A percentile compares a stretch with the other conserved stretches of the same genome.
Evolutionary conservation across 2,113 vertebrate species (phyloP).

Genomic region (Lepus timidus): DNA sequence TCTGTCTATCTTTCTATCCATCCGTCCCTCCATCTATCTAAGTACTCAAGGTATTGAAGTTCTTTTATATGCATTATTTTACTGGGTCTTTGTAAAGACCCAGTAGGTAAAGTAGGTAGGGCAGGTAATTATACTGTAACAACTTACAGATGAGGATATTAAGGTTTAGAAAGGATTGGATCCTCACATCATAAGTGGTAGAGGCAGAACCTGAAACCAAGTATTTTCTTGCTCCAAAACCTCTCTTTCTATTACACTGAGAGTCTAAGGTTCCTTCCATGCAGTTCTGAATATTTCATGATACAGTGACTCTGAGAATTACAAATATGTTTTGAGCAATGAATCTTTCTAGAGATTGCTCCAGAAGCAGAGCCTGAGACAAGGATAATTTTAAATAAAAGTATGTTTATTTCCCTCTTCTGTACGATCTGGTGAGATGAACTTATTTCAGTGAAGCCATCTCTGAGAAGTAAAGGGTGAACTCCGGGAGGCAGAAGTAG

Average conservation of each 20-base stretch:
- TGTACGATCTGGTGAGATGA: neutral
- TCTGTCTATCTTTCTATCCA: neutral
- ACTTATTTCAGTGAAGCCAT: neutral
- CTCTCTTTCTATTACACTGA: neutral
- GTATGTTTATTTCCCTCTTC: neutral
- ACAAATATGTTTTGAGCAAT: conserved; percentile 4
- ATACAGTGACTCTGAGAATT: neutral
- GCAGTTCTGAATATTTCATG: neutral
- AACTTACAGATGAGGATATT: neutral
- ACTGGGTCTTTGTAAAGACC: neutral
- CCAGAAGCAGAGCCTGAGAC: neutral
- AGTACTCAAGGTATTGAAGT: neutral
- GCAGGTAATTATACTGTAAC: neutral
- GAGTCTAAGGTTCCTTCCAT: neutral
- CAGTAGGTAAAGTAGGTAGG: neutral
- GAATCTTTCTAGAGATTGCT: neutral
- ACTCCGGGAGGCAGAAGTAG: neutral
- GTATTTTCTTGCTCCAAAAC: neutral
- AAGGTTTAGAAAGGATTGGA: neutral
- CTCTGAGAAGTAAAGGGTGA: neutral
- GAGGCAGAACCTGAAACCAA: neutral
- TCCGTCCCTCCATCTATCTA: neutral
- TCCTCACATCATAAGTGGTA: neutral
- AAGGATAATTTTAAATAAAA: conserved; percentile 28
- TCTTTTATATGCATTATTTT: neutral